phyloP scores from a whole-genome alignment of 2,888 invertebrate species.

The Falcaria lacertinaria region DNA sequence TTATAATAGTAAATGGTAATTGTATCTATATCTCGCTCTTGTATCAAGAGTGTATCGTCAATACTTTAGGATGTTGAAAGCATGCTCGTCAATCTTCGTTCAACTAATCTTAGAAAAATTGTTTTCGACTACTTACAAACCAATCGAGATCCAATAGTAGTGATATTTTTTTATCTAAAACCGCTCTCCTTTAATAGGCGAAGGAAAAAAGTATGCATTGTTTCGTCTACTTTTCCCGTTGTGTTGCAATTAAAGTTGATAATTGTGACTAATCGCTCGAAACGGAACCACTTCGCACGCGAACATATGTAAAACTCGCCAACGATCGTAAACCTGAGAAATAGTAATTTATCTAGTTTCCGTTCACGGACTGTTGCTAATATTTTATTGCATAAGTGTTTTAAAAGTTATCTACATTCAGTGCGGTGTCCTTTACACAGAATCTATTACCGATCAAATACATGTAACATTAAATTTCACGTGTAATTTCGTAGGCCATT shows the following conservation, averaged over 20 bases:
- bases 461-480: too few species aligned
- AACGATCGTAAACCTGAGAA: conserved; percentile 1
- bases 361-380: neutral
- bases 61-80: too few species aligned
- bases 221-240: conserved; percentile 51
- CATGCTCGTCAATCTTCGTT: too few species aligned
- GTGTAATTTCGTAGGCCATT: too few species aligned
- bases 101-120: too few species aligned
- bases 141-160: conserved; percentile 13
- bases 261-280: conserved; percentile 60
- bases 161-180: conserved; percentile 17
- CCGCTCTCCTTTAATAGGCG: conserved; percentile 17
- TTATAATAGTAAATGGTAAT: too few species aligned
- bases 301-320: conserved; percentile 15
- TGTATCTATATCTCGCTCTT: too few species aligned
- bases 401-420: neutral
- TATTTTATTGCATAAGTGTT: neutral
- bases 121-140: too few species aligned
- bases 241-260: conserved; percentile 45
- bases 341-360: neutral
- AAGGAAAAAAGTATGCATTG: conserved; percentile 35
- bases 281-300: conserved; percentile 41
- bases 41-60: too few species aligned
- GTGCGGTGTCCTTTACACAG: too few species aligned
- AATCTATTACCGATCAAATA: too few species aligned